These are phyloP conservation scores for Hofmannophila pseudospretella DNA, from an alignment of 2,888 invertebrate species.

Conservation along the genomic window DNA sequence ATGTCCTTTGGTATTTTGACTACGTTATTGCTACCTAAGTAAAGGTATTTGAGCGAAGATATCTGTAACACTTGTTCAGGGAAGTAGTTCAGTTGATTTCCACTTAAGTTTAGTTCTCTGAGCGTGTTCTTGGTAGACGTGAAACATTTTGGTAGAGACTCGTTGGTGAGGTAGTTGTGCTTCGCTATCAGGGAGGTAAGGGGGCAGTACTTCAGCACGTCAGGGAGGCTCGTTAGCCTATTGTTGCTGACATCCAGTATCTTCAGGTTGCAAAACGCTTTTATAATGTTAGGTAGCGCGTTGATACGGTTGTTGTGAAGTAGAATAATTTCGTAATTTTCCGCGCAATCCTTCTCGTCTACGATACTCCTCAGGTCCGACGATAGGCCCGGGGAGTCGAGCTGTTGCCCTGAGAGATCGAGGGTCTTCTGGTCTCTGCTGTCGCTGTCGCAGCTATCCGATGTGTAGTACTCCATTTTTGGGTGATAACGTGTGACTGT, in stretches of 20 bases:
- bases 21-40: constrained; percentile 94
- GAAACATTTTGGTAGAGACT: constrained; percentile 93
- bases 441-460: constrained; percentile 90
- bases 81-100: constrained; percentile 89
- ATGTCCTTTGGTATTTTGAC: constrained; percentile 88
- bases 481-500: too few species aligned
- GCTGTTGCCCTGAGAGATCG: constrained; percentile 74
- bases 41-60: constrained; percentile 86
- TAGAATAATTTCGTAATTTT: constrained; percentile 84
- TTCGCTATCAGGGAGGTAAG: constrained; percentile 90
- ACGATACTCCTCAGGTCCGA: constrained; percentile 79
- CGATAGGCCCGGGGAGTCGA: constrained; percentile 78
- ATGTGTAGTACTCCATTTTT: constrained; percentile 89
- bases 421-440: constrained; percentile 83
- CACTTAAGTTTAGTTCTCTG: constrained; percentile 95
- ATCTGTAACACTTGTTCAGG: constrained; percentile 93
- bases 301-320: constrained; percentile 92
- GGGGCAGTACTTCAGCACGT: constrained; percentile 85
- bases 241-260: constrained; percentile 93
- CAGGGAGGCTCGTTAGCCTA: constrained; percentile 85
- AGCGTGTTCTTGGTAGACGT: constrained; percentile 79
- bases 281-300: constrained; percentile 80
- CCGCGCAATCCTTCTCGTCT: constrained; percentile 77
- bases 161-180: constrained; percentile 91
- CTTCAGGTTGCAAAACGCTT: constrained; percentile 84